Base-by-base conservation (phyloP, 2,797 vertebrate species). In the Sebastes taczanowskii region DNA sequence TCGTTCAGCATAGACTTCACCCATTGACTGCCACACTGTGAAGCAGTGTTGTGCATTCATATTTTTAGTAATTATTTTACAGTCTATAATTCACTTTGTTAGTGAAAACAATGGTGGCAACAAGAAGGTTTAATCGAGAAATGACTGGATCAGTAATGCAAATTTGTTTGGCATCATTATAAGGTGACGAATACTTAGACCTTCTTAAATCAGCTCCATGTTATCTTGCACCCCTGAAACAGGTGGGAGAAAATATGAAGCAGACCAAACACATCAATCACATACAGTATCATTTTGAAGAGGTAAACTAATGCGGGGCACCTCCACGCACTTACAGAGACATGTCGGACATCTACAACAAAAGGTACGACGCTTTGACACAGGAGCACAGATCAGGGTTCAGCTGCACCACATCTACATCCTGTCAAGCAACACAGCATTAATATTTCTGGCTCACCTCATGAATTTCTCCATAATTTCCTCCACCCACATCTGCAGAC, bases 401-500 rank as follows among this genome's bases (percentile, higher is more conserved):
- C 27, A 11, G 56, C 67, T 30, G 35, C 73, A 80, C 22, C 55
- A 69, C 65, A 64, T 42, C 18, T 22, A 68, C 56, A 76, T 74
- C 30, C 10, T 64, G 58, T 70, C 56, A 62, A 35, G 22, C n/a
- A 56, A 69, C 7, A 20, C 10, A n/a, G 8, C 25, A 16, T 49
- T 34, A 18, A 55, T 23, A 72, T 71, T 18, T 30, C 30, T n/a
- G n/a, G 4, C 84, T 83, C 91, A 98, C 99, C 99, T 98, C 98
- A 99, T 99, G 93, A 99, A 99, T 89, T 99, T 99, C 94, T 99
- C 99, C 98, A 99, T 98, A 86, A 99, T 97, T 93, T 99, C 98
- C 91, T 99, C 99, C 89, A 99, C 97, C 98, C 98, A 99, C 98
- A 99, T 99, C 95, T 99, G 99, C 91, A 99, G 95, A 32, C 99